Percentiles rank a stretch among this genome's conserved stretches.
These are phyloP conservation scores for Syrphus vitripennis DNA, from an alignment of 2,888 invertebrate species.

Conservation along the genomic window DNA sequence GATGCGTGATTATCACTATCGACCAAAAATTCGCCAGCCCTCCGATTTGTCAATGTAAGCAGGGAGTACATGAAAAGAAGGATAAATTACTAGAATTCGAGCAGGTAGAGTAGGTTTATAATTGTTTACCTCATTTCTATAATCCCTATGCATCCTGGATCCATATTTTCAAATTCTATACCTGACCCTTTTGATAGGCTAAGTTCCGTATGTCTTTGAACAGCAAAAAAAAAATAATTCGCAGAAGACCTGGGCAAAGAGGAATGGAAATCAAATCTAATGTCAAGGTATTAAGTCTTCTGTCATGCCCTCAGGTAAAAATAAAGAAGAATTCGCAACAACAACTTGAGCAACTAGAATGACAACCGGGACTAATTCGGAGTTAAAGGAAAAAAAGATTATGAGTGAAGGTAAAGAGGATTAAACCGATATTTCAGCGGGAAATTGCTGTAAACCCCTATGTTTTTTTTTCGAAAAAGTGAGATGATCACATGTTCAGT, in stretches of 20 bases:
- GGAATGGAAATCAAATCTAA: slow-evolving; percentile 52
- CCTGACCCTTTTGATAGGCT: slow-evolving; percentile 18
- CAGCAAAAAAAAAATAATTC: slow-evolving; percentile 54
- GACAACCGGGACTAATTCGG: slow-evolving; percentile 46
- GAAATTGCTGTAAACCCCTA: slow-evolving; percentile 3
- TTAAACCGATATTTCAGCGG: slow-evolving; percentile 8
- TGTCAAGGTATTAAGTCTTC: slow-evolving; percentile 49
- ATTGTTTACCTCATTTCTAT: not conserved
- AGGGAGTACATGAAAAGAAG: not conserved
- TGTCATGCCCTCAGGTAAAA: slow-evolving; percentile 34
- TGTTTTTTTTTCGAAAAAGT: not conserved
- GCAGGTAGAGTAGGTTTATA: slow-evolving; percentile 31
- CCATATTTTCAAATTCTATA: slow-evolving; percentile 21
- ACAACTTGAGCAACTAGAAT: slow-evolving; percentile 10
- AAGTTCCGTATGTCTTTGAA: slow-evolving; percentile 40
- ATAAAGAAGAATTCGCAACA: slow-evolving; percentile 5
- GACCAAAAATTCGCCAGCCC: slow-evolving; percentile 64
- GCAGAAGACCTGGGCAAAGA: slow-evolving; percentile 56
- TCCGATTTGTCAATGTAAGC: slow-evolving; percentile 56
- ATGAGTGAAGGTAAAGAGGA: slow-evolving; percentile 13
- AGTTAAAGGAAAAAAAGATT: slow-evolving; percentile 11
- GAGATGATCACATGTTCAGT: not conserved
- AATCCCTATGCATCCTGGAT: slow-evolving; percentile 47
- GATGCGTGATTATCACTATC: slow-evolving; percentile 50
- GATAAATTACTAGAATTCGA: slow-evolving; percentile 24